Evolutionary conservation across 2,113 vertebrate genomes (phyloP), one percentile per base, ranked within the genome.

Genomic region (Eclectus roratus): DNA sequence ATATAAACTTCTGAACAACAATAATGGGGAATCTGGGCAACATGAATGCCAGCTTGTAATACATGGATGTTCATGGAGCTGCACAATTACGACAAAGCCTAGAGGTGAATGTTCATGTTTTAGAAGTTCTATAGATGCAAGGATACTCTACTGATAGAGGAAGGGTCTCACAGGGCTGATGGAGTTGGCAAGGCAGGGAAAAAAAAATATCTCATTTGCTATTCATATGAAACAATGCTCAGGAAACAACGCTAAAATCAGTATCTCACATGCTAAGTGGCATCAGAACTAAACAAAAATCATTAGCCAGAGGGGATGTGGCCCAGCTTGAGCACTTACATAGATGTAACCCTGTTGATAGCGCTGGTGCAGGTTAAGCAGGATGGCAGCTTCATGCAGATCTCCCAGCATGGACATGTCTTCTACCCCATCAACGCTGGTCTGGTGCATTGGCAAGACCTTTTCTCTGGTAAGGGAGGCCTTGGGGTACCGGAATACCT

Each of bases 321-420:
- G 37, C 52, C 29, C 60, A 55, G 39, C 43, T 64, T 16, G 11
- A 61, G 33, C 52, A 96, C 98, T 94, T 96, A 99, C 99, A 53
- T 99, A 99, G 96, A 99, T 99, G 96, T 97, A 96, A 92, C 99
- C 98, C 94, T 97, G 97, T 23, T 98, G 97, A 96, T 99, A 99
- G 88, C 99, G 99, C 86, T 98, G 98, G 84, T 98, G 98, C 61
- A 99, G 98, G 97, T 99, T 99, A 92, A 98, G 98, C 98, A 99
- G 98, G 96, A 99, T 99, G 97, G 98, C 98, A 23, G 98, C 98
- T 96, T 99, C 99, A 8, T 99, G 99, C 64, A 99, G 97, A 91
- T 99, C 99, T 33, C 97, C 97, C 97, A 99, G 98, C 71, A 97
- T 94, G 82, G 99, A 99, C 98, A 99, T 99, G 97, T 99, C 99